Base-by-base conservation (phyloP, 1,140 invertebrate genomes). In the Paracyclopina nana region DNA sequence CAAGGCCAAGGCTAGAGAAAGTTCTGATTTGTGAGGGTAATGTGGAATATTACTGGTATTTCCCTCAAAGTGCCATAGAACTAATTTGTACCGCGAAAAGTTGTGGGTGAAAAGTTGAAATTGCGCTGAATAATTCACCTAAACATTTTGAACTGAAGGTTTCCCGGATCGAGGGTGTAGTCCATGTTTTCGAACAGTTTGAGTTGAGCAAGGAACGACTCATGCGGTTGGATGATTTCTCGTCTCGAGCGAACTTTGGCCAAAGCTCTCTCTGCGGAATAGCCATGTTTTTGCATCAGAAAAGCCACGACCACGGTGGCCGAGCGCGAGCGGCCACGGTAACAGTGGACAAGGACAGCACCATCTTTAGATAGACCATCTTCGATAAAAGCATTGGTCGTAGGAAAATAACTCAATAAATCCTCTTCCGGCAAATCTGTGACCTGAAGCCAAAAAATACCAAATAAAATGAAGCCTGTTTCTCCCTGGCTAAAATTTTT, bases 321-420 rank as follows among this genome's bases (percentile, higher is more conserved):
- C 24, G 79, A 82, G 1, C 82, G 72, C 1, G 80, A 83, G 50
- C 84, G 75, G 18, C 83, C 82, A 65, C 81, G 75, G 46, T 80
- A 65, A 59, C 81, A 85, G 60, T 85, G 80, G 1, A 85, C 79
- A 46, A 82, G 68, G 1, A 80, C 74, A 61, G 75, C 80, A 53
- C 80, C 81, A 82, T 60, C 5, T 30, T 22, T 27, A 22, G 43
- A 5, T 22, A 27, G n/a, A 22, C 25, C 43, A n/a, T 45, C 43
- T 14, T 45, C 24, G 14, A 45, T 45, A 22, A 45, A 45, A 24
- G 20, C 43, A 14, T 18, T 14, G 24, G 25, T 24, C 5, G 20
- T 5, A n/a, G 43, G n/a, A 24, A 45, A 18, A 22, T 18, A 27
- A n/a, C 14, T 14, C 14, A 45, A 22, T 18, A 45, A 18, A 22